Conservation (phyloP, 2,888 invertebrate genomes). For the Drosophila vallismaia region DNA sequence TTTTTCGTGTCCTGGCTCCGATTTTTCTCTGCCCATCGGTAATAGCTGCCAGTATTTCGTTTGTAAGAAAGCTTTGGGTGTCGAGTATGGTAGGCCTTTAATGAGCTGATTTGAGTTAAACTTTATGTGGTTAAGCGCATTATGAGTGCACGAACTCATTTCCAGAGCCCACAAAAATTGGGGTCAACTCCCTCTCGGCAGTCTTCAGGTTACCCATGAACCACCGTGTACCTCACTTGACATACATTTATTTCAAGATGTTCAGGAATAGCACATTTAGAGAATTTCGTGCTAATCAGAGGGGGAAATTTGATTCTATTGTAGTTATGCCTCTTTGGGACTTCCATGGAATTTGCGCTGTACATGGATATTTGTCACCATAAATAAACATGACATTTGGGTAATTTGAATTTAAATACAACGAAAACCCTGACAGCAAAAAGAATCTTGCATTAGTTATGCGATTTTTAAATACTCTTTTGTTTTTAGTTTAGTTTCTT, state of each 20-base stretch:
- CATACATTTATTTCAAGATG: constrained; percentile 34
- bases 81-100: constrained; percentile 73
- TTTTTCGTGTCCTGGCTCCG: constrained; percentile 26
- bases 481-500: background rate
- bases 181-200: constrained; percentile 28
- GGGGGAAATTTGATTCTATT: constrained; percentile 11
- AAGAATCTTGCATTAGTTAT: background rate
- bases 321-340: too few relatives aligned
- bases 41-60: constrained; percentile 48
- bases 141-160: constrained; percentile 47
- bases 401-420: constrained; percentile 77
- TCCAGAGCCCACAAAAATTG: constrained; percentile 25
- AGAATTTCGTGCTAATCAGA: constrained; percentile 33
- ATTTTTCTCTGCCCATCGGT: constrained; percentile 22
- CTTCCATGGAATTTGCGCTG: background rate
- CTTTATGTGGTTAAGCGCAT: constrained; percentile 74
- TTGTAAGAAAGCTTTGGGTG: constrained; percentile 55
- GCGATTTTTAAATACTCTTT: constrained; percentile 7
- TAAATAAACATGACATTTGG: constrained; percentile 74
- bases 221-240: constrained; percentile 16
- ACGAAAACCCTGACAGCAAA: constrained; percentile 19
- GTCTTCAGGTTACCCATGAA: constrained; percentile 13
- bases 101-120: constrained; percentile 77
- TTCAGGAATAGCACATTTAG: constrained; percentile 18
- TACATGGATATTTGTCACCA: constrained; percentile 56